Percentiles rank a stretch among this genome's conserved stretches.
Evolutionary conservation across 1,140 invertebrate genomes (phyloP).

Genomic region (Hypsibius dujardini): DNA sequence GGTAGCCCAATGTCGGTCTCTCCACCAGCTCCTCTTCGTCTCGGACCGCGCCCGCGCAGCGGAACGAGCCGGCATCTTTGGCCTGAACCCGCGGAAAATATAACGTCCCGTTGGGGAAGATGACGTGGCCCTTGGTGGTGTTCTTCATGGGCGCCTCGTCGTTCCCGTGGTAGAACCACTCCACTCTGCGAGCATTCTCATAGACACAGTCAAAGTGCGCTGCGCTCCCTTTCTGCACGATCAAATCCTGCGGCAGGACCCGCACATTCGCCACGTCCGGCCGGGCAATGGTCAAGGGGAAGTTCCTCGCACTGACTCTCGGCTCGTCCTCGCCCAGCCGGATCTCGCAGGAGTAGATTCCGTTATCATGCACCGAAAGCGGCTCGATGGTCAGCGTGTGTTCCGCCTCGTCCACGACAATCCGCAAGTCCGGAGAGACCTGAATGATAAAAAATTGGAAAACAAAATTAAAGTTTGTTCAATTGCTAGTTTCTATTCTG

Average conservation of each 20-base stretch:
- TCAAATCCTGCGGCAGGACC: not conserved
- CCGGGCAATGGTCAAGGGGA: not conserved
- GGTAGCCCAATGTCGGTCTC: not conserved
- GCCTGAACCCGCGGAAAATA: not conserved
- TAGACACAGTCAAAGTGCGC: not conserved
- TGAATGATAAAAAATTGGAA: too few relatives aligned
- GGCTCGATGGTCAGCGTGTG: not conserved
- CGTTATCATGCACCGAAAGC: not conserved
- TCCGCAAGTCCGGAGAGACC: not conserved
- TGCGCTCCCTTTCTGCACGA: not conserved
- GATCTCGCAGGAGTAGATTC: not conserved
- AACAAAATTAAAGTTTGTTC: too few relatives aligned
- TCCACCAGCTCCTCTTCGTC: not conserved
- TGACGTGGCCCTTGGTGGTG: not conserved
- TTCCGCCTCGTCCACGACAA: not conserved
- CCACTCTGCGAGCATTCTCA: not conserved
- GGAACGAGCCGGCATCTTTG: not conserved
- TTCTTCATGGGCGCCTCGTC: not conserved
- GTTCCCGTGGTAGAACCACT: not conserved
- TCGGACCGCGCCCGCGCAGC: not conserved
- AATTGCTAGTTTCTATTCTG: too few relatives aligned
- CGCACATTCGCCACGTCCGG: not conserved
- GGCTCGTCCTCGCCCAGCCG: not conserved
- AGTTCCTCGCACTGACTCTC: not conserved
- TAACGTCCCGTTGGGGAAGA: conserved; percentile 1